Base-by-base conservation (phyloP, 2,888 invertebrate genomes). In the Hylaea fasciaria region DNA sequence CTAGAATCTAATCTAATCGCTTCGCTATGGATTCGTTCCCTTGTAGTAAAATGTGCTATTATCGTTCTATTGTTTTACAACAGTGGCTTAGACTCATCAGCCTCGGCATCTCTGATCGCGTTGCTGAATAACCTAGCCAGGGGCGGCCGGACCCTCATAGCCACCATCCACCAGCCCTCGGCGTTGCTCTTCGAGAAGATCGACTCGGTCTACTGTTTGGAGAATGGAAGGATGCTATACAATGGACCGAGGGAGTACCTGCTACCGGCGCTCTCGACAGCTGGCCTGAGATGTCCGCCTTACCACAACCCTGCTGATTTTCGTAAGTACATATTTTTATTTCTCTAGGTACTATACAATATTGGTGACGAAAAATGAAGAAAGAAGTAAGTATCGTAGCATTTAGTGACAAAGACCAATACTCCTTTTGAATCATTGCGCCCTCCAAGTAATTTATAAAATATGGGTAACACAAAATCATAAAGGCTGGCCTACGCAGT, bases 251-350 rank as follows among this genome's bases (percentile, higher is more conserved):
- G 96, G 0, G 86, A 88, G 16, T 93, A 94, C 37, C 87, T 99
- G 32, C 87, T 98, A 41, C 96, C 97, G 0, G 97, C 97, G 77
- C 90, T 98, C 55, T 92, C 94, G 7, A 94, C 94, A 10, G 94
- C 97, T 39, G 96, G 95, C 12, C 91, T 98, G 11, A 89, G 94
- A 22, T 99, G 98, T 82, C 98, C 98, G 1, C 93, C 96, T 14
- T 98, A 98, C 80, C 98, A 98, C 87, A 98, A 98, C 85, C 98
- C 98, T 0, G 98, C 98, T 10, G 98, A 98, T 91, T 98, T 97
- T 87, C 93, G 98, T 98, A 91, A 95, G 96, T 94, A 57, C 11
- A 8, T 0, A 11, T 3, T 16, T 22, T 2, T 12, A 14, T 40
- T 12, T 14, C n/a, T 7, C 3, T n/a, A n/a, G n/a, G n/a, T n/a